A percentile compares a stretch with the other conserved stretches of the same genome.
These are phyloP conservation scores for Heliconius nattereri DNA, from an alignment of 1,140 invertebrate genomes.

Conservation along the genomic window DNA sequence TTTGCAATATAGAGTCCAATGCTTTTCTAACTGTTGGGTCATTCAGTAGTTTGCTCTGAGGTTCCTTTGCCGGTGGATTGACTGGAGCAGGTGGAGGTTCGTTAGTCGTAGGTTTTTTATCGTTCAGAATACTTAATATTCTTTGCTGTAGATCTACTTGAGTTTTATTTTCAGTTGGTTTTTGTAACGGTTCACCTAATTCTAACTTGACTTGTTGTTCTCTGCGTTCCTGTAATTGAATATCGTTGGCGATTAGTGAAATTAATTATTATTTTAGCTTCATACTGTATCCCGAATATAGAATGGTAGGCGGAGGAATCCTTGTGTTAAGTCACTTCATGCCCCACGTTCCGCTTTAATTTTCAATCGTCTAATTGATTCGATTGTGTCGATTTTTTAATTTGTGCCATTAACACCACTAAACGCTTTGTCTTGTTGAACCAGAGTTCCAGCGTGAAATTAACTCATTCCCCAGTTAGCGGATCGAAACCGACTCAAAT, in stretches of 20 bases:
- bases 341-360: too few species aligned
- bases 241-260: neutral
- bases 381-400: too few species aligned
- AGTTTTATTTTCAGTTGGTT: constrained; percentile 74
- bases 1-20: constrained; percentile 86
- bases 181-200: constrained; percentile 82
- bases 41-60: constrained; percentile 81
- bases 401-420: too few species aligned
- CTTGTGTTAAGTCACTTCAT: too few species aligned
- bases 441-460: too few species aligned
- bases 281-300: neutral
- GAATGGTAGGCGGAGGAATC: too few species aligned
- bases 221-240: constrained; percentile 82
- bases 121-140: constrained; percentile 91
- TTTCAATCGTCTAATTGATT: too few species aligned
- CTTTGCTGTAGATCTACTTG: constrained; percentile 91
- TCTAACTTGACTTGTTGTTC: constrained; percentile 88
- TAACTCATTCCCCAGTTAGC: too few species aligned
- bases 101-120: constrained; percentile 62
- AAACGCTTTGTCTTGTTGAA: too few species aligned
- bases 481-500: too few species aligned
- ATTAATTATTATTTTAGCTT: neutral
- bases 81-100: constrained; percentile 41
- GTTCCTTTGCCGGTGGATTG: constrained; percentile 35
- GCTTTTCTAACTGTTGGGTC: constrained; percentile 89